Conservation (phyloP, 2,113 vertebrate species). For the Podarcis muralis region DNA sequence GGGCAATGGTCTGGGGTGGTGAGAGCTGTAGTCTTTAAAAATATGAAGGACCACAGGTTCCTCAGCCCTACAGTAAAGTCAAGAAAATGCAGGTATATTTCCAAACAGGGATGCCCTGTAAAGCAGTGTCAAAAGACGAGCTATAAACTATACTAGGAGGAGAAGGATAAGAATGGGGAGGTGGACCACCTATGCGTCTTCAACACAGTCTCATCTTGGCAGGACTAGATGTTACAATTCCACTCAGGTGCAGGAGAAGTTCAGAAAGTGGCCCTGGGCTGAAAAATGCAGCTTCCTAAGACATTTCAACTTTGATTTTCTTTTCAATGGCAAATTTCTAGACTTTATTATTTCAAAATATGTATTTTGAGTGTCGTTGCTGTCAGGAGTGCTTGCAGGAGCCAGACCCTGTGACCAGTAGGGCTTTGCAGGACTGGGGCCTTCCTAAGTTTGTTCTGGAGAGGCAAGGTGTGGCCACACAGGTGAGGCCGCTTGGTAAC, state of each 20-base stretch:
- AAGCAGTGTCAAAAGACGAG: background rate
- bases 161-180: background rate
- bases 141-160: background rate
- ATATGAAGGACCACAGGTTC: no score
- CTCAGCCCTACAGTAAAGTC: background rate
- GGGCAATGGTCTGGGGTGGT: no score
- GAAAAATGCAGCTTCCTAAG: background rate
- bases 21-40: no score
- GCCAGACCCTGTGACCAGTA: no score
- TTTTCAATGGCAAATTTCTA: background rate
- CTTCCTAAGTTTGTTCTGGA: no score
- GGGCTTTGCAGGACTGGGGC: no score
- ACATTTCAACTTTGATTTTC: background rate
- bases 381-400: no score
- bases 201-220: background rate
- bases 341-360: background rate
- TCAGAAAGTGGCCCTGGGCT: background rate
- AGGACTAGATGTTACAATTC: background rate
- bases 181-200: background rate
- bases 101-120: background rate
- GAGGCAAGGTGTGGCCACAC: no score
- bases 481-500: no score
- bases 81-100: background rate
- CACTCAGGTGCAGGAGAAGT: background rate
- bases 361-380: background rate